Conservation (phyloP, 2,888 invertebrate species). For the Thymelicus acteon region DNA sequence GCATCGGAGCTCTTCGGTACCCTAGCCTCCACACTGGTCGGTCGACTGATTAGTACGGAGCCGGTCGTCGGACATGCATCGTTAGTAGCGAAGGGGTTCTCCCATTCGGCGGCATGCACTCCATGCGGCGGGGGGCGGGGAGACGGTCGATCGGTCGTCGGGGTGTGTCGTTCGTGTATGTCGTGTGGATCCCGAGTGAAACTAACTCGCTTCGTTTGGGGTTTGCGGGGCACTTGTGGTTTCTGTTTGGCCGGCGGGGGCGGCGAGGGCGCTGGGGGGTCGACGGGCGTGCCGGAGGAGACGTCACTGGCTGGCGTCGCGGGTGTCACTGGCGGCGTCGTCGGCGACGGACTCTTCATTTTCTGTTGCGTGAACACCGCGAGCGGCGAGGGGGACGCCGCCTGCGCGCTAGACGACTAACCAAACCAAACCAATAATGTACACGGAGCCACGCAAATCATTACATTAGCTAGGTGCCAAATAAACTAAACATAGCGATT, state of each 20-base stretch:
- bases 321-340: constrained; percentile 46
- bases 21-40: constrained; percentile 60
- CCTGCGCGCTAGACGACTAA: constrained; percentile 76
- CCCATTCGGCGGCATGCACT: constrained; percentile 61
- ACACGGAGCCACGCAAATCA: constrained; percentile 47
- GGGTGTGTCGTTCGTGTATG: constrained; percentile 55
- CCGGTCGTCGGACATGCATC: constrained; percentile 75
- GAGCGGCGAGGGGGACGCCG: constrained; percentile 70
- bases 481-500: constrained; percentile 29
- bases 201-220: constrained; percentile 81
- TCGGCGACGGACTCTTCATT: constrained; percentile 58
- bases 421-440: constrained; percentile 75
- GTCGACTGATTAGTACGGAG: constrained; percentile 75
- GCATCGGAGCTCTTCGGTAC: constrained; percentile 62
- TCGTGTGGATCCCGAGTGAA: constrained; percentile 69
- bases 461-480: constrained; percentile 33
- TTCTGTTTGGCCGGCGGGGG: constrained; percentile 68
- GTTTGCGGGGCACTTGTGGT: constrained; percentile 80
- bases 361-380: constrained; percentile 71
- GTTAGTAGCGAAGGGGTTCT: constrained; percentile 68
- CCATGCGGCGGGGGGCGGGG: constrained; percentile 59
- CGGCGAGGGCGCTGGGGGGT: constrained; percentile 50
- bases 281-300: constrained; percentile 54
- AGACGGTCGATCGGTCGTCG: constrained; percentile 58
- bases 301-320: constrained; percentile 30